A percentile compares a stretch with the other conserved stretches of the same genome.
Conservation (phyloP, 2,797 vertebrate species). For the Microcaecilia unicolor region DNA sequence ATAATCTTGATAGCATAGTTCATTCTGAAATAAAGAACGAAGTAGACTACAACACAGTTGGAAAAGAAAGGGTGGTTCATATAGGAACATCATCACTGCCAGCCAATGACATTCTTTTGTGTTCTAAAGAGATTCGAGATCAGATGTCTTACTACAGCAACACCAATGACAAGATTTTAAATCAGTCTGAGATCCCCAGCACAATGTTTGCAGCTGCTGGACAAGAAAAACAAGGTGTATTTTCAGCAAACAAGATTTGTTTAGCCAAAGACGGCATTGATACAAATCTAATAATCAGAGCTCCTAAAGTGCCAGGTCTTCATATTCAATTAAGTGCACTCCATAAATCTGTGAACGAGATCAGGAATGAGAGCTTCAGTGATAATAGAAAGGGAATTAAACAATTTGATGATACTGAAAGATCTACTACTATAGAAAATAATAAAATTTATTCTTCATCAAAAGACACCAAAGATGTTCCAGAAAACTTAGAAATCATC, state of each 20-base stretch:
- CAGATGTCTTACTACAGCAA: not conserved
- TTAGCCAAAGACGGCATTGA: not conserved
- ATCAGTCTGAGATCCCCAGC: slow-evolving; percentile 11
- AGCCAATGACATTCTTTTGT: not conserved
- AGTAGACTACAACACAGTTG: not conserved
- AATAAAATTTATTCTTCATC: accelerated
- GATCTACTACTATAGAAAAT: not conserved
- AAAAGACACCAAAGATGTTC: not conserved
- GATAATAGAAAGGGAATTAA: not conserved
- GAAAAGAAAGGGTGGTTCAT: not conserved
- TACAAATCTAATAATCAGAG: slow-evolving; percentile 1
- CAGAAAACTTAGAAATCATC: slow-evolving; percentile 7
- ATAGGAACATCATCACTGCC: not conserved
- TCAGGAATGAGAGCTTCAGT: not conserved
- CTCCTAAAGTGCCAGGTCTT: not conserved
- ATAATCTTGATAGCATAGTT: not conserved
- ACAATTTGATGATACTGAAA: not conserved
- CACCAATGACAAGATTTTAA: slow-evolving; percentile 5
- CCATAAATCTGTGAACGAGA: not conserved
- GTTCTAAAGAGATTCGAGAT: not conserved
- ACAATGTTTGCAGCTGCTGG: slow-evolving; percentile 9
- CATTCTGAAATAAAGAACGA: slow-evolving; percentile 5
- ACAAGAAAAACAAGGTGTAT: slow-evolving; percentile 6
- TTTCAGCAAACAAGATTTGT: slow-evolving; percentile 6
- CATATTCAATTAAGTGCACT: not conserved